A percentile compares a stretch with the other conserved stretches of the same genome.
Conservation (phyloP, 2,113 vertebrate species). For the Chitala chitala region DNA sequence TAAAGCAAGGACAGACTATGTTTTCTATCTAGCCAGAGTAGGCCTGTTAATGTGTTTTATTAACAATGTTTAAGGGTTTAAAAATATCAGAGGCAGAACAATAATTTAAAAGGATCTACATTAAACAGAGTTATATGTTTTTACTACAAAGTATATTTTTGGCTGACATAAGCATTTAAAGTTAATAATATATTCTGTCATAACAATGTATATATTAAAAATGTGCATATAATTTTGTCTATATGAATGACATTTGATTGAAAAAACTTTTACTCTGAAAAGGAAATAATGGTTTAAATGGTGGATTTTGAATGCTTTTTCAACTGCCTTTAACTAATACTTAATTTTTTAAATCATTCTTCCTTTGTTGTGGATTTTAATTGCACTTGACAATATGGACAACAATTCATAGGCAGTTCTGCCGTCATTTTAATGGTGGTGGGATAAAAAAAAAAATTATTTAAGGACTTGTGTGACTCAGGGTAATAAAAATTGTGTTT, state of each 20-base stretch:
- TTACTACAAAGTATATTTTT: too few relatives aligned
- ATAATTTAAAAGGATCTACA: too few relatives aligned
- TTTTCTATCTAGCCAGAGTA: too few relatives aligned
- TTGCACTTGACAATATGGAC: slow-evolving; percentile 27
- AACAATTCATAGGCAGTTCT: slow-evolving; percentile 32
- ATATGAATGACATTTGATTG: too few relatives aligned
- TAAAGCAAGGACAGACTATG: too few relatives aligned
- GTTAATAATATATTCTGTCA: too few relatives aligned
- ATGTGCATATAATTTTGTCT: background rate
- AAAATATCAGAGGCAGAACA: too few relatives aligned
- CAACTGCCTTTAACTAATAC: slow-evolving; percentile 35
- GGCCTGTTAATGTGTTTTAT: too few relatives aligned
- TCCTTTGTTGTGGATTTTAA: slow-evolving; percentile 37
- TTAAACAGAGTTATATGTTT: too few relatives aligned
- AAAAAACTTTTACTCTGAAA: too few relatives aligned
- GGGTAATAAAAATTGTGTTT: slow-evolving; percentile 30
- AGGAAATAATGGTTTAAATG: background rate
- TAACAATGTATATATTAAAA: background rate
- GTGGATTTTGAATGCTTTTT: background rate
- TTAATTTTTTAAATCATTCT: slow-evolving; percentile 59
- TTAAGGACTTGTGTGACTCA: slow-evolving; percentile 32
- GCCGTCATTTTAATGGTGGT: slow-evolving; percentile 52
- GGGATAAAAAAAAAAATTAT: slow-evolving; percentile 44
- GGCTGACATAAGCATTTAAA: too few relatives aligned
- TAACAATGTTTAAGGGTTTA: too few relatives aligned